These are phyloP conservation scores for Aphodius granarius DNA, from an alignment of 2,888 invertebrate species.

Conservation along the genomic window DNA sequence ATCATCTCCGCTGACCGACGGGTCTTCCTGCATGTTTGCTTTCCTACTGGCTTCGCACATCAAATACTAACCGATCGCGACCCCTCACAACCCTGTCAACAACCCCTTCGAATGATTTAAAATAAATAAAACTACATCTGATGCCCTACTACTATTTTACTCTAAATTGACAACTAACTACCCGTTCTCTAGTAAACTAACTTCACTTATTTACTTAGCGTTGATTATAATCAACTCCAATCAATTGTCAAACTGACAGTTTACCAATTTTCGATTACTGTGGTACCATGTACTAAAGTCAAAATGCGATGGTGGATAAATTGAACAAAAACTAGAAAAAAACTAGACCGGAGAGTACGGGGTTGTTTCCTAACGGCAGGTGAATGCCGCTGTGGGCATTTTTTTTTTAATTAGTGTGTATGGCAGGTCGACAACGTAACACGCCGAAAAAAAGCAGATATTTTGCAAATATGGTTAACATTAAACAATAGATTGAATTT, in stretches of 20 bases:
- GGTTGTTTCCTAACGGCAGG: background rate
- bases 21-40: slow-evolving; percentile 30
- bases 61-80: slow-evolving; percentile 11
- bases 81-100: background rate
- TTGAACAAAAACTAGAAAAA: background rate
- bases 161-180: too few relatives aligned
- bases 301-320: too few relatives aligned
- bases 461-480: slow-evolving; percentile 28
- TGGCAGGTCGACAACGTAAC: slow-evolving; percentile 33
- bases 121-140: background rate
- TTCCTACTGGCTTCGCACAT: slow-evolving; percentile 31
- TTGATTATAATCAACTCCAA: too few relatives aligned
- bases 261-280: background rate
- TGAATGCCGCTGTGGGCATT: slow-evolving; percentile 44
- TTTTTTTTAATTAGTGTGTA: slow-evolving; percentile 43
- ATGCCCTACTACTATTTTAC: too few relatives aligned
- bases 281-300: background rate
- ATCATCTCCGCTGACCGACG: slow-evolving; percentile 38
- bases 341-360: background rate
- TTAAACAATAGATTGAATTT: slow-evolving; percentile 42
- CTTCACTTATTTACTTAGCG: too few relatives aligned
- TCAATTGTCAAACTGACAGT: too few relatives aligned
- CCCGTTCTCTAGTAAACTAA: too few relatives aligned
- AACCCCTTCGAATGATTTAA: background rate
- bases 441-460: slow-evolving; percentile 29